Evolutionary conservation across 2,797 vertebrate species (phyloP), one percentile per base, ranked within the genome.

Genomic region (Champsocephalus gunnari): DNA sequence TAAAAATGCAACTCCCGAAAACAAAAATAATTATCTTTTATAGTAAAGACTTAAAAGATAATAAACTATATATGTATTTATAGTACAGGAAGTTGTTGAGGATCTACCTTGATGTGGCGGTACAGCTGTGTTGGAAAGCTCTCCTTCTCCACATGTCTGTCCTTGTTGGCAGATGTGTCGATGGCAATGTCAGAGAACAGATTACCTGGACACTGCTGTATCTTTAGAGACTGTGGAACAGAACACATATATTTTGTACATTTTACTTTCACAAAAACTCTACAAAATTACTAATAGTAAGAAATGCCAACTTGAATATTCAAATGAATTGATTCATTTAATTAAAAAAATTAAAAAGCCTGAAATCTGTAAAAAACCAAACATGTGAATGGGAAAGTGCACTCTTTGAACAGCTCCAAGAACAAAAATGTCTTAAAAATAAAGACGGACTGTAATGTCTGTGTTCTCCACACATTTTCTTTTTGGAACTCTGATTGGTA

Each of bases 41-140:
- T 8, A 38, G 34, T 38, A 9, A 38, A 38, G 34, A 38, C 34
- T 38, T 38, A 38, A 28, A 28, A 28, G 28, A 28, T 5, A 13
- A 65, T 19, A 53, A 16, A 0, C 28, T 19, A 12, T n/a, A 17
- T 14, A 43, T 9, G 7, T n/a, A 19, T 41, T 12, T 3, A 14
- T 16, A 12, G 10, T 32, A 4, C 13, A 19, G 28, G 7, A 13
- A 66, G 21, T 8, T 9, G 16, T 16, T 43, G 41, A 14, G 45
- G 19, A 1, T 54, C 41, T 87, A 98, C 98, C 97, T 99, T 99
- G 90, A 99, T 99, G 87, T 99, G 98, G 58, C 98, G 96, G 90
- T 96, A 98, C 67, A 99, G 93, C 79, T 99, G 97, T 0, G 97
- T 99, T 38, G 98, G 98, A 87, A 96, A 99, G 75, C 95, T 97